These are phyloP conservation scores for Tonatia bakeri DNA, from an alignment of 2,113 vertebrate species.

Conservation along the genomic window DNA sequence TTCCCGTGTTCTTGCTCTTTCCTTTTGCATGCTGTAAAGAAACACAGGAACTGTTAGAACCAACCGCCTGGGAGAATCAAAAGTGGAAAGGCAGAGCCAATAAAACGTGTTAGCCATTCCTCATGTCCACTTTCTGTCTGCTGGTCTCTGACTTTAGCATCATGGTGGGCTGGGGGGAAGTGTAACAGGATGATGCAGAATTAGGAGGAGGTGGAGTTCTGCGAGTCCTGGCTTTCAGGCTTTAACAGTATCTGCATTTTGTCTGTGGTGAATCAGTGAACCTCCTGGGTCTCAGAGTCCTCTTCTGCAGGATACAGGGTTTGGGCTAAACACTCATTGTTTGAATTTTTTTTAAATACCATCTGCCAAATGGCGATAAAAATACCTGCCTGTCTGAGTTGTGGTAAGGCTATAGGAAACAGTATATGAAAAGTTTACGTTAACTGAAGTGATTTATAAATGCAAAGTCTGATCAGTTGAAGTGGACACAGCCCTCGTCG, in stretches of 20 bases:
- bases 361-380: background rate
- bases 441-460: background rate
- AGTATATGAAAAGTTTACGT: background rate
- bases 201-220: background rate
- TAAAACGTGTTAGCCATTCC: background rate
- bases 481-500: background rate
- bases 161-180: background rate
- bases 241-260: background rate
- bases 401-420: background rate
- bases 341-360: background rate
- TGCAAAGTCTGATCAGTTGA: background rate
- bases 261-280: background rate
- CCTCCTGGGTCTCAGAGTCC: background rate
- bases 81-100: background rate
- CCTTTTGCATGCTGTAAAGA: constrained; percentile 94
- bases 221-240: background rate
- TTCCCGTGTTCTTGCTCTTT: constrained; percentile 97
- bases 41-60: constrained; percentile 61
- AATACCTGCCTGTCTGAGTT: background rate
- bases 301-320: background rate
- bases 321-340: background rate
- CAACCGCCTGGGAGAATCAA: background rate
- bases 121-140: background rate
- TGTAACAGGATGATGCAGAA: background rate
- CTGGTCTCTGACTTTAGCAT: background rate